These are phyloP conservation scores for Sarcophaga variegata DNA, from an alignment of 2,888 invertebrate species.

Conservation along the genomic window DNA sequence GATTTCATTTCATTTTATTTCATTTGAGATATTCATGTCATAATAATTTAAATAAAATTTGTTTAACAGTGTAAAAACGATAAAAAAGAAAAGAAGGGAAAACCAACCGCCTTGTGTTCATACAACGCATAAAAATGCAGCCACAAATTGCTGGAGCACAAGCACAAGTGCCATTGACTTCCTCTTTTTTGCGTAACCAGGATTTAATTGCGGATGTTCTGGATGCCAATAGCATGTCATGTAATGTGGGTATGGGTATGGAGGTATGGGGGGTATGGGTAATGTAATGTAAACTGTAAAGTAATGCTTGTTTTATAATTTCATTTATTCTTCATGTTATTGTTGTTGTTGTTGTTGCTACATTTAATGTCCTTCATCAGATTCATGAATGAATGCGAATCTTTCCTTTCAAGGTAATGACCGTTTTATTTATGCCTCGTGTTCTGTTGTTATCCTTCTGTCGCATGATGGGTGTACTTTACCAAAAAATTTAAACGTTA, in stretches of 20 bases:
- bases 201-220: slow-evolving; percentile 67
- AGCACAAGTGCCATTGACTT: slow-evolving; percentile 12
- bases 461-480: slow-evolving; percentile 10
- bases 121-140: slow-evolving; percentile 2
- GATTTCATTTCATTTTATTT: background rate
- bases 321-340: slow-evolving; percentile 26
- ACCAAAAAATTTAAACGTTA: slow-evolving; percentile 62
- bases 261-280: too few relatives aligned
- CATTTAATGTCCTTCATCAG: slow-evolving; percentile 46
- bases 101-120: background rate
- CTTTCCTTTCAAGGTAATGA: slow-evolving; percentile 25
- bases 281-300: slow-evolving; percentile 43
- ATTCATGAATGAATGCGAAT: slow-evolving; percentile 20
- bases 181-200: slow-evolving; percentile 18
- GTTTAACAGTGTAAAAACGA: slow-evolving; percentile 43
- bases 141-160: slow-evolving; percentile 20
- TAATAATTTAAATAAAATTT: slow-evolving; percentile 55
- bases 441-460: background rate
- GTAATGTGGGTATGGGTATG: slow-evolving; percentile 3
- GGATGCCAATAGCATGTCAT: slow-evolving; percentile 28
- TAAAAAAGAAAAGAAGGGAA: background rate
- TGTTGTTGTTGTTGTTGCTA: slow-evolving; percentile 13
- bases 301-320: slow-evolving; percentile 3
- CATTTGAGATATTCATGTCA: slow-evolving; percentile 51
- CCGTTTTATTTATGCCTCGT: slow-evolving; percentile 33